Evolutionary conservation across 2,113 vertebrate species (phyloP).

Genomic region (Neopipo cinnamomea): DNA sequence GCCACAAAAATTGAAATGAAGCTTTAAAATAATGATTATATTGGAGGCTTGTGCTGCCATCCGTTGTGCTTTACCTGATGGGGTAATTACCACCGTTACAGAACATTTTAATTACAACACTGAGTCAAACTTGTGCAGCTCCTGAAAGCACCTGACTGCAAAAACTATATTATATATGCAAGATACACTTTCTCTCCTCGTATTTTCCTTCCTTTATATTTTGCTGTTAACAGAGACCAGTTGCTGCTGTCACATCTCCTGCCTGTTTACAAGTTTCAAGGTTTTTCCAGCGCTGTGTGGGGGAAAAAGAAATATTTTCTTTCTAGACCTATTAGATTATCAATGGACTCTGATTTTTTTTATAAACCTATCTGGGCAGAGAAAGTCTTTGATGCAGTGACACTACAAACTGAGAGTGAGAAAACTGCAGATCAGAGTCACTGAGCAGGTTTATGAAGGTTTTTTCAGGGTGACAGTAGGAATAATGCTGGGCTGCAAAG

Average conservation of each 20-base stretch:
- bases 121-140: constrained; percentile 29
- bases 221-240: neutral
- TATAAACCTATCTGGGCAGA: neutral
- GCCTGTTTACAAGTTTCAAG: neutral
- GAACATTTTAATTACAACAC: constrained; percentile 51
- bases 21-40: neutral
- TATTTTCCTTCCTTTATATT: neutral
- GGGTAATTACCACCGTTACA: constrained; percentile 41
- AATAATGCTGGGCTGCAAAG: neutral
- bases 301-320: neutral
- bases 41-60: neutral
- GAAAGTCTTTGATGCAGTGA: neutral
- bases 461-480: neutral
- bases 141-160: neutral
- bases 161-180: neutral
- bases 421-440: neutral
- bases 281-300: neutral
- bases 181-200: neutral
- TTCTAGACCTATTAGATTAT: neutral
- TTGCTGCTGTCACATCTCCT: neutral
- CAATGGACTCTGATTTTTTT: neutral
- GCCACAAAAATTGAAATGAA: neutral
- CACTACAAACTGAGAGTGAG: neutral
- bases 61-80: constrained; percentile 48
- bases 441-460: neutral